Evolutionary conservation across 1,140 invertebrate species (phyloP), one percentile per base, ranked within the genome.

Genomic region (Drosophila bocki): DNA sequence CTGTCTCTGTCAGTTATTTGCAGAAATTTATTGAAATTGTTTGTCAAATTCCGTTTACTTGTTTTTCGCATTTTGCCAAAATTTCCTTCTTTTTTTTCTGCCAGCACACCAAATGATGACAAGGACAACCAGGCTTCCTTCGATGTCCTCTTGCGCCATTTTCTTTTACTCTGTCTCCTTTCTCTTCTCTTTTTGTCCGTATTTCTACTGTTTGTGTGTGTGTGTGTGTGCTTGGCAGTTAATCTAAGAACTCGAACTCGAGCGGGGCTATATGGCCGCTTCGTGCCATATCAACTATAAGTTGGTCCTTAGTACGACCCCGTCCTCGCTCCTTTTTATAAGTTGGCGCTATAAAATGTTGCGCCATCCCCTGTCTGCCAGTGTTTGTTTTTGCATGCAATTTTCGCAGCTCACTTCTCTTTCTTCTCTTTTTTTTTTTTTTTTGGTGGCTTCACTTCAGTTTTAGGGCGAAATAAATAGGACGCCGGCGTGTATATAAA

Each of bases 21-120:
- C 85, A 81, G 78, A 88, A 88, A 88, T 88, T 88, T 88, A 88
- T 88, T 88, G 85, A 88, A 88, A 90, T 88, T 90, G 85, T 88
- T 88, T 88, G 85, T 88, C 85, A 88, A 88, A 88, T 88, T 88
- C 85, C 85, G 86, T 85, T 88, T 85, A 90, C 85, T 88, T 90
- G 81, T 85, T 88, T 87, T 88, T 86, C 83, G 80, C 84, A 87
- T 80, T 88, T 83, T 78, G 80, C 50, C 80, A 67, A 79, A 82
- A 72, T 50, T 72, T 71, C 50, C 19, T 57, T 35, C 32, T 8
- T 57, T 33, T 35, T 75, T 69, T 44, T 63, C 26, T 61, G 62
- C 72, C 60, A 61, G 68, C 35, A 50, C 59, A 54, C 59, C 59
- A 72, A 72, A 72, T 59, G 53, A 80, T 68, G 67, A 65, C 71